These are phyloP conservation scores for Magallana gigas DNA, from an alignment of 1,140 invertebrate genomes.

Conservation along the genomic window DNA sequence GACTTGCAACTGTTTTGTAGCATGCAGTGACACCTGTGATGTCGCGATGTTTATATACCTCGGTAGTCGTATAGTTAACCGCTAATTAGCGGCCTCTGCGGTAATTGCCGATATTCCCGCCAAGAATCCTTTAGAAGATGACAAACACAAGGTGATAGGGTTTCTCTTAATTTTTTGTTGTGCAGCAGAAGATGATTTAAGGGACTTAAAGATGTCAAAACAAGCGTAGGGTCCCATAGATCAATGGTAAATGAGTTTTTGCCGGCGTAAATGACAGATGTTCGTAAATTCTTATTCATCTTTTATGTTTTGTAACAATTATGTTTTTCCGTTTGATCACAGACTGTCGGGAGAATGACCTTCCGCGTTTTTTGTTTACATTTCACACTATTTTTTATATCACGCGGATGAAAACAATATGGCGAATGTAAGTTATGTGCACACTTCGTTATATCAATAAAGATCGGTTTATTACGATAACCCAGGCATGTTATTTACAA, in stretches of 20 bases:
- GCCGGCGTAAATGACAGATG: background rate
- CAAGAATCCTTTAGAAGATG: conserved; percentile 23
- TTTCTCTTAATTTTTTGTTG: conserved; percentile 11
- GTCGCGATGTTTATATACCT: background rate
- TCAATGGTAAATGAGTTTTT: conserved; percentile 14
- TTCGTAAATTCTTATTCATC: conserved; percentile 11
- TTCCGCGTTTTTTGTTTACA: background rate
- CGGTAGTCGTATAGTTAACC: background rate
- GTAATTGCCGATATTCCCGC: conserved; percentile 13
- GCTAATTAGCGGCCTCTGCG: conserved; percentile 7
- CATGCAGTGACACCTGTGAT: background rate
- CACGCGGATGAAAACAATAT: conserved; percentile 16
- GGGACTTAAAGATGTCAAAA: conserved; percentile 12
- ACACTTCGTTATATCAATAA: conserved; percentile 28
- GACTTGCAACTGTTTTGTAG: too few relatives aligned
- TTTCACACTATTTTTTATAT: conserved; percentile 2
- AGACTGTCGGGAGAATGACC: background rate
- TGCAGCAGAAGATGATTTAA: conserved; percentile 33
- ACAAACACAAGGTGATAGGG: conserved; percentile 8
- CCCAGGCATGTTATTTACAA: conserved; percentile 30
- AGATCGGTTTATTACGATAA: conserved; percentile 33
- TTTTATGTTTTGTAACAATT: background rate
- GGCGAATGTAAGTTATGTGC: background rate
- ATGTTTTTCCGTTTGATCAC: conserved; percentile 6
- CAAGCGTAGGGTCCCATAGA: conserved; percentile 21